Evolutionary conservation across 2,113 vertebrate genomes (phyloP), one percentile per base, ranked within the genome.

Genomic region (Pedetes capensis): DNA sequence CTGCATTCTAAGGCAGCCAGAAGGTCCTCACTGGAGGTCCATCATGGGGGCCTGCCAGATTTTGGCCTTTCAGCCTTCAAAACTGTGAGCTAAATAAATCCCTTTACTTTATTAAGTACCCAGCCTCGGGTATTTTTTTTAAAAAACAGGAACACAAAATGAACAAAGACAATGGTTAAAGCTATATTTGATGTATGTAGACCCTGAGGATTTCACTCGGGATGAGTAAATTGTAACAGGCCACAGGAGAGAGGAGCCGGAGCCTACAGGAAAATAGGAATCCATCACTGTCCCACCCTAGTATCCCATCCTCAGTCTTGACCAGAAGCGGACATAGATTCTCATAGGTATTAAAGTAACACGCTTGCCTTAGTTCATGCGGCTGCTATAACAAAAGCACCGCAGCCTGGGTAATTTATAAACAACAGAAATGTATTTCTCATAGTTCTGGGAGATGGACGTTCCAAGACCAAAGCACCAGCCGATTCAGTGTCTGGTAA

Each of bases 141-240:
- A 49, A 14, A 81, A n/a, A n/a, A n/a, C 16, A 69, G 75, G 18
- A 53, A 80, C 18, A 72, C 9, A 12, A 49, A 71, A 81, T 1
- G 37, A 42, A 63, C 63, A 63, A 34, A 81, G 55, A 20, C 47
- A 76, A 49, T 29, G 22, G 1, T 55, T 59, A 71, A 63, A 85
- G 42, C 7, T 68, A 72, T 51, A 49, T 61, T 32, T 49, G 64
- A 87, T 57, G 88, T 78, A 51, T 39, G 49, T 44, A 59, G 2
- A 78, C 32, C 53, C 93, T n/a, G n/a, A 69, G 55, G 29, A 75
- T 78, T 85, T 91, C 55, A 91, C n/a, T 87, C 85, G 37, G 22
- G 74, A 37, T 85, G 66, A 55, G 57, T 82, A 79, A 39, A 44
- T 23, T 84, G 72, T 32, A 72, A 59, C 37, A 75, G 75, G 7